Evolutionary conservation across 2,797 vertebrate species (phyloP), one percentile per base, ranked within the genome.

Genomic region (Danio jaintianensis): DNA sequence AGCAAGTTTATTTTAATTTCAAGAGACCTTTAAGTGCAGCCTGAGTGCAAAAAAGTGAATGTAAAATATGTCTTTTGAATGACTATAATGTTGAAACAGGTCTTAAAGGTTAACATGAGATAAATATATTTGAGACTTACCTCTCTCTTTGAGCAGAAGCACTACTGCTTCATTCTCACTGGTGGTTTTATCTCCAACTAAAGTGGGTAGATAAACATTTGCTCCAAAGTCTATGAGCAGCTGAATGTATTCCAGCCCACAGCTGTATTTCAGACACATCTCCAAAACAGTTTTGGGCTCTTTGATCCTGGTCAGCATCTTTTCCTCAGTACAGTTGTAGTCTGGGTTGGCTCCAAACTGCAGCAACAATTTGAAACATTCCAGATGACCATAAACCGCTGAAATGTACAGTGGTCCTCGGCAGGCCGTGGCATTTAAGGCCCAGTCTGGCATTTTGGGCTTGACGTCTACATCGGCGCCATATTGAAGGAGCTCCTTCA

Each of bases 161-260:
- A 87, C 84, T 78, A 96, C 84, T 6, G 92, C 95, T 85, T 97
- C 93, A 1, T 93, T 91, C 89, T 88, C 88, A 40, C 91, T 89
- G 0, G 89, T 93, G 0, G 63, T 89, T 85, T 93, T 91, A 0
- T 93, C 93, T 1, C 83, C 77, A 0, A 86, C 84, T 12, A 96
- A 36, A 0, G 86, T 83, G 1, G 96, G 96, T 69, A 98, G 92
- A 83, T 95, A 96, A 42, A 98, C 90, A 0, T 98, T 94, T 52
- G 97, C 97, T 72, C 98, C 98, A 70, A 98, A 98, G 91, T 99
- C 96, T 67, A 98, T 90, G 74, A 99, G 95, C n/a, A 98, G 92
- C 82, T 94, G 90, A 55, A 97, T 83, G 88, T 96, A 98, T 66
- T 96, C 93, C 0, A 82, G 47, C 29, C 87, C 91, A 22, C 96